Base-by-base conservation (phyloP, 2,888 invertebrate genomes). In the Erebia palarica region DNA sequence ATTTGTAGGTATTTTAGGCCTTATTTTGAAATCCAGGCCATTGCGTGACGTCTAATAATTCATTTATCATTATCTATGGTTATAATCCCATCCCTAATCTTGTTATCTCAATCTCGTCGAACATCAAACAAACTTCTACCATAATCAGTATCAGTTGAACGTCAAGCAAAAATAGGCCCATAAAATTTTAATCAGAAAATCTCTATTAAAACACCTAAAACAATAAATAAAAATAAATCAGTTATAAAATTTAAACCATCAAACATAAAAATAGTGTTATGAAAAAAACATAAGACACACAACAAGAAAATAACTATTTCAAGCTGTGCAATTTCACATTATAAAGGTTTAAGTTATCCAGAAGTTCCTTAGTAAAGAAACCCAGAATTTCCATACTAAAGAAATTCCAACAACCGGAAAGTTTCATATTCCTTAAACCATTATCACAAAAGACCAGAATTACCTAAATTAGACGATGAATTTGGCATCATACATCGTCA, bases 401-500 rank as follows among this genome's bases (percentile, higher is more conserved):
- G 42, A 60, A 60, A 3, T 7, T 36, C 49, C 21, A 13, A 47
- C 47, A 59, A 59, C 13, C 13, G 4, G 47, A 53, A 53, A 16
- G n/a, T n/a, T 53, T 5, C n/a, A 53, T 8, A n/a, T n/a, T n/a
- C 51, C 51, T 42, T 1, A 36, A 9, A 60, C n/a, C 42, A 44
- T 16, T 5, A 58, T 27, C 21, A 58, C 21, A 36, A 36, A 57
- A 57, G 13, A 57, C 21, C 57, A 57, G 10, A 55, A 27, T 36
- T 7, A 21, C 13, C 13, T 13, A 2, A 27, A 49, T 9, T 2
- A 36, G 44, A 58, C 44, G 21, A 49, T 59, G 59, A 67, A 59
- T 67, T 51, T 36, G 3, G 67, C 9, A 1, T 67, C 67, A 14
- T 49, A 60, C 14, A 36, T 59, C 0, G 75, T 82, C 4, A 75